These are phyloP conservation scores for Luperina nickerlii DNA, from an alignment of 2,888 invertebrate species.

Conservation along the genomic window DNA sequence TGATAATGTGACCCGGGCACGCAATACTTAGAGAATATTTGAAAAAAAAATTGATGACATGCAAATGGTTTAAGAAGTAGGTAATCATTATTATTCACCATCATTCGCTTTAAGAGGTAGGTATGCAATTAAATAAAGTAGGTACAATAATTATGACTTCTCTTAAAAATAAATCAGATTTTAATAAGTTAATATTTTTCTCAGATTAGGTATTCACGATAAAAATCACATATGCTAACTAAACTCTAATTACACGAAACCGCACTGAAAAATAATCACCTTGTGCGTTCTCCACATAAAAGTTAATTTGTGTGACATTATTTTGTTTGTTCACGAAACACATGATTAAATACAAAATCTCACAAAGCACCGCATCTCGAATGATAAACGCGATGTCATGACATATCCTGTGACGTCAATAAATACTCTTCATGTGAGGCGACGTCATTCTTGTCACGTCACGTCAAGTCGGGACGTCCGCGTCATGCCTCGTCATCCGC, in stretches of 20 bases:
- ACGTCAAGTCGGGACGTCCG: conserved; percentile 64
- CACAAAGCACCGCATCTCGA: conserved; percentile 52
- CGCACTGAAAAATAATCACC: conserved; percentile 24
- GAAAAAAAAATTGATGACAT: conserved; percentile 36
- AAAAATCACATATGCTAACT: conserved; percentile 5
- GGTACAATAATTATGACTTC: background rate
- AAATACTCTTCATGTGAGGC: conserved; percentile 76
- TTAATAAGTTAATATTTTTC: background rate
- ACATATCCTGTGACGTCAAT: conserved; percentile 75
- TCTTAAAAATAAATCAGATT: conserved; percentile 9
- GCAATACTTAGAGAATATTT: conserved; percentile 42
- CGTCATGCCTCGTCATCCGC: conserved; percentile 78
- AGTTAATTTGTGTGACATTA: conserved; percentile 24
- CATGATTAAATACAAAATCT: conserved; percentile 41
- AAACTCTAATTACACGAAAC: conserved; percentile 24
- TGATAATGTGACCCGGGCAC: conserved; percentile 61
- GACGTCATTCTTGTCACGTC: conserved; percentile 76
- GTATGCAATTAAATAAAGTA: background rate
- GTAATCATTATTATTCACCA: background rate
- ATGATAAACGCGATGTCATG: conserved; percentile 67
- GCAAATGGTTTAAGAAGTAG: conserved; percentile 19
- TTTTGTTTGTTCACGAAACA: conserved; percentile 48
- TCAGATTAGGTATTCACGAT: background rate
- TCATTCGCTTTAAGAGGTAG: background rate
- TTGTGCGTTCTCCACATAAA: conserved; percentile 17